A percentile compares a stretch with the other conserved stretches of the same genome.
Conservation (phyloP, 2,888 invertebrate genomes). For the Tachystola acroxantha region DNA sequence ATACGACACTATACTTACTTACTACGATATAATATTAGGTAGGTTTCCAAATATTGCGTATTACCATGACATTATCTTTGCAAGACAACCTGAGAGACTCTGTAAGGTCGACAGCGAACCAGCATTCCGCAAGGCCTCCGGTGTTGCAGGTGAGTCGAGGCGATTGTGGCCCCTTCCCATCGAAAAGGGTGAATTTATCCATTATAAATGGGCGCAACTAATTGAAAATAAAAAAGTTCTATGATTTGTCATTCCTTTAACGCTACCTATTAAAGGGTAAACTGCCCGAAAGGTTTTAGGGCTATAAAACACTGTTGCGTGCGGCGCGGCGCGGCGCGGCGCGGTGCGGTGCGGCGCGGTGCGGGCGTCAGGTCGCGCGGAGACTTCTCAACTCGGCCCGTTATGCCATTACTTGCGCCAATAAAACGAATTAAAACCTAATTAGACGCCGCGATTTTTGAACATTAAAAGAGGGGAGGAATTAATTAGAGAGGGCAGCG, state of each 20-base stretch:
- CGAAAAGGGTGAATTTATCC: no score
- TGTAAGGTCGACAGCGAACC: no score
- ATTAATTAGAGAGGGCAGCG: conserved; percentile 71
- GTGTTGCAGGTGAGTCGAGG: no score
- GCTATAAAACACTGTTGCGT: conserved; percentile 10
- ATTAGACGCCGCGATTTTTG: conserved; percentile 76
- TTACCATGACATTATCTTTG: no score
- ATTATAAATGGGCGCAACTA: background rate
- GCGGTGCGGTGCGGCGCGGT: conserved; percentile 12
- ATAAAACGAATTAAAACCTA: conserved; percentile 78
- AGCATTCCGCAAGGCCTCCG: no score
- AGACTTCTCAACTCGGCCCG: conserved; percentile 44
- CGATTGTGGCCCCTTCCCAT: no score
- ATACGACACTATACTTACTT: no score
- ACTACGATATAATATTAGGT: no score
- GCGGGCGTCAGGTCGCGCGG: no score
- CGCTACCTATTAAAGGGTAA: conserved; percentile 5
- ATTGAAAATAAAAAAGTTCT: conserved; percentile 5
- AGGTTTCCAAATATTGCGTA: no score
- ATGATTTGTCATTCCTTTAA: no score
- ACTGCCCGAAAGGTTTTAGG: conserved; percentile 2
- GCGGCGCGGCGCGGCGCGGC: conserved; percentile 14
- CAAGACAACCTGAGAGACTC: no score
- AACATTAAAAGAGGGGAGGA: conserved; percentile 74
- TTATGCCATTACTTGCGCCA: conserved; percentile 67